phyloP scores from a whole-genome alignment of 2,888 invertebrate genomes.

The Neoaliturus tenellus region DNA sequence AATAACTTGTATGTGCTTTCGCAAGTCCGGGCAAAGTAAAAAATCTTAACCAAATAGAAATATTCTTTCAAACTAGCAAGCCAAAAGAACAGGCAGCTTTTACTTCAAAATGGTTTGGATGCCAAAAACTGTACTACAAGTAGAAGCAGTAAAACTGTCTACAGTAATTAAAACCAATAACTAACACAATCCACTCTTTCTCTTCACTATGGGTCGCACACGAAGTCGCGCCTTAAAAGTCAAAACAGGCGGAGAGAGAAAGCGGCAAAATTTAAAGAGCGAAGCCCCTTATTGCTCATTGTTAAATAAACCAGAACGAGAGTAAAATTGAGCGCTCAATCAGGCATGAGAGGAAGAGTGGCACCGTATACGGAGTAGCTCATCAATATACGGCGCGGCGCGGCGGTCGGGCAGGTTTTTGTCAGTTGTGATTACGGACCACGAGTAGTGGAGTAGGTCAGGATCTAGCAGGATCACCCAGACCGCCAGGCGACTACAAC shows the following conservation, averaged over 20 bases:
- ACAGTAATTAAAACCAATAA: too few relatives aligned
- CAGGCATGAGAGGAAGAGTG: not conserved
- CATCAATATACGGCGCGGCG: not conserved
- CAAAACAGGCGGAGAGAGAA: not conserved
- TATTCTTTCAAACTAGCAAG: too few relatives aligned
- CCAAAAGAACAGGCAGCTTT: too few relatives aligned
- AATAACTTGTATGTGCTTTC: too few relatives aligned
- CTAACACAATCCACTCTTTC: not conserved
- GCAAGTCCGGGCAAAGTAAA: too few relatives aligned
- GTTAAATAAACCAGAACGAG: conserved; percentile 27
- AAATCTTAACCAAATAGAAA: too few relatives aligned
- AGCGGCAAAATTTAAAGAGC: conserved; percentile 27
- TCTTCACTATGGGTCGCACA: not conserved
- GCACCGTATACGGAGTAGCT: not conserved
- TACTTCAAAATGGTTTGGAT: too few relatives aligned
- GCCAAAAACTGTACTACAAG: too few relatives aligned
- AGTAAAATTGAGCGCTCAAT: conserved; percentile 23
- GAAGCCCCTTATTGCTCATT: conserved; percentile 8
- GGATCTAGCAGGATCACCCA: not conserved
- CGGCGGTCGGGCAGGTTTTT: not conserved
- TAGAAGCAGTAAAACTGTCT: too few relatives aligned
- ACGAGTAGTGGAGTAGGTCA: conserved; percentile 5
- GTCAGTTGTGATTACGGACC: not conserved
- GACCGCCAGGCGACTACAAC: not conserved
- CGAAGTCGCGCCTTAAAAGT: not conserved